Percentiles rank a stretch among this genome's conserved stretches.
Evolutionary conservation across 2,797 vertebrate genomes (phyloP).

Genomic region (Huso huso): DNA sequence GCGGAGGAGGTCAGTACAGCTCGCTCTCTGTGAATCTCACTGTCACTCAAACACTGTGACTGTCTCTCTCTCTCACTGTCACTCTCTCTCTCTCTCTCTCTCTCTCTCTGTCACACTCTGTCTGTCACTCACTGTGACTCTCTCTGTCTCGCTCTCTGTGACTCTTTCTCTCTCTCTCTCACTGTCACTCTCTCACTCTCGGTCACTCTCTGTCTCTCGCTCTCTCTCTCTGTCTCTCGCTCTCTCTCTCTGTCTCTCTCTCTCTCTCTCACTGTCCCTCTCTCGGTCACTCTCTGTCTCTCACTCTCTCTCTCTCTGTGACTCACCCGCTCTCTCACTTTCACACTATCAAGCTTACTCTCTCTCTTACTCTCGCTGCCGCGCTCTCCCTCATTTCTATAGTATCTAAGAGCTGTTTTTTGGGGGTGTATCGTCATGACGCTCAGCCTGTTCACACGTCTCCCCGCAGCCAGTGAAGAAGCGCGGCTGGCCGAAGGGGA

Average conservation of each 20-base stretch:
- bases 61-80: not conserved
- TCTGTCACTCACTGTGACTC: too few relatives aligned
- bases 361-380: not conserved
- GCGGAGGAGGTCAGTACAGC: slow-evolving; percentile 72
- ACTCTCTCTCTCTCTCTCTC: slow-evolving; percentile 14
- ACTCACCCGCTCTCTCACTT: too few relatives aligned
- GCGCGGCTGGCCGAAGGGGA: slow-evolving; percentile 94
- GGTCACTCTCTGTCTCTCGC: slow-evolving; percentile 22
- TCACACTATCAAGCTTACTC: not conserved
- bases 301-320: too few relatives aligned
- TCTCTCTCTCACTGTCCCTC: slow-evolving; percentile 5
- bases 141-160: not conserved
- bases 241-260: not conserved
- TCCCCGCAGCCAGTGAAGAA: slow-evolving; percentile 81
- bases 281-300: slow-evolving; percentile 7
- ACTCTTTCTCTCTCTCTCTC: not conserved
- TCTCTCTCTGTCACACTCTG: not conserved
- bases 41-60: not conserved
- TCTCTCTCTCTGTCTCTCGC: not conserved
- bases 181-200: slow-evolving; percentile 12
- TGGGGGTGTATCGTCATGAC: too few relatives aligned
- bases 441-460: too few relatives aligned
- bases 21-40: not conserved
- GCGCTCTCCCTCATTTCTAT: not conserved
- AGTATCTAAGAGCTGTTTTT: not conserved